Evolutionary conservation across 2,888 invertebrate genomes (phyloP), one percentile per base, ranked within the genome.

Genomic region (Stramonita haemastoma): DNA sequence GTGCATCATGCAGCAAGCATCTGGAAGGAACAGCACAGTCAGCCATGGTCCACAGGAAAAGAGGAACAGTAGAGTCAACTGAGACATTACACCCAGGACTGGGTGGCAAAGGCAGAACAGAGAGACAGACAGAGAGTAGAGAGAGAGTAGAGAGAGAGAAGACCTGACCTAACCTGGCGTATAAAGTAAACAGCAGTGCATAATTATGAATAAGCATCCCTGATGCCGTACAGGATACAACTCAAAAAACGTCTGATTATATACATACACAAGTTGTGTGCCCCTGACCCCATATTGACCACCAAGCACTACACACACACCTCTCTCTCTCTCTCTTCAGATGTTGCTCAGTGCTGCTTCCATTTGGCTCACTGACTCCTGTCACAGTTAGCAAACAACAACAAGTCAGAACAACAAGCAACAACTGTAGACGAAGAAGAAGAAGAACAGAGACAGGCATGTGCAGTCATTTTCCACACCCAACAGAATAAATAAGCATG

Each of bases 401-500:
- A 73, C n/a, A 73, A n/a, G 26, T 11, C 73, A 8, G 73, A 73
- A 29, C n/a, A 73, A 73, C 13, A 26, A n/a, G 73, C n/a, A n/a
- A 73, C n/a, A 73, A 73, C 73, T 73, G 73, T 26, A 73, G 73
- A 73, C 26, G 32, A 13, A 32, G 32, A 32, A 79, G 34, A 26
- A 79, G 77, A 19, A 17, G 13, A 77, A 32, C 29, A 79, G 13
- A 26, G 26, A 32, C 32, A 32, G 32, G 13, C 13, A 19, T 73
- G 32, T 19, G 32, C 26, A n/a, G 32, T 32, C 32, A 79, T 32
- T 32, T 34, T 32, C 77, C 29, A 79, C 32, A 79, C 32, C n/a
- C 26, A 15, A 79, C 77, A 83, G 32, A 83, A 83, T 83, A 83
- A 83, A 83, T 83, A 83, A 83, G 36, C 81, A 5, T 46, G 77